phyloP scores from a whole-genome alignment of 2,888 invertebrate genomes.

The Cosmorhoe ocellata region DNA sequence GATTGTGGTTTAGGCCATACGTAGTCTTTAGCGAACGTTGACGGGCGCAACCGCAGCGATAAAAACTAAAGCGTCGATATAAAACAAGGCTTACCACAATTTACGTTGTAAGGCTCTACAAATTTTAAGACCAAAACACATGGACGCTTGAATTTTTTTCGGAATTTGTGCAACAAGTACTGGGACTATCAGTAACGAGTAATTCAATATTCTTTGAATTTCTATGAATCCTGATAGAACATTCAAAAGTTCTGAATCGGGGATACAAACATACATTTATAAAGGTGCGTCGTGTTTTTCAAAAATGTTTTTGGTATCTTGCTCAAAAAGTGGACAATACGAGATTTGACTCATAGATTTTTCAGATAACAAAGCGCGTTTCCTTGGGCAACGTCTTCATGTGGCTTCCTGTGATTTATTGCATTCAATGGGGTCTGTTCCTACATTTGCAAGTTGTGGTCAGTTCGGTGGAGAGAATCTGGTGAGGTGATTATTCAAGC shows the following conservation, averaged over 20 bases:
- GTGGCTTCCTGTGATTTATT: slow-evolving; percentile 14
- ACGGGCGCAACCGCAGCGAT: slow-evolving; percentile 23
- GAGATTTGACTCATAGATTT: not conserved
- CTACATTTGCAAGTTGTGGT: slow-evolving; percentile 21
- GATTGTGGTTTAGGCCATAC: slow-evolving; percentile 26
- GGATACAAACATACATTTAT: too few species aligned
- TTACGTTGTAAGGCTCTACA: not conserved
- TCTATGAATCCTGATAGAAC: too few species aligned
- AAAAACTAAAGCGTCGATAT: slow-evolving; percentile 10
- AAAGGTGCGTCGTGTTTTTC: too few species aligned
- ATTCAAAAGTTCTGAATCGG: too few species aligned
- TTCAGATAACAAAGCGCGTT: not conserved
- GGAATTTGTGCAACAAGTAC: too few species aligned
- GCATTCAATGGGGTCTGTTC: slow-evolving; percentile 15
- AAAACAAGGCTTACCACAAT: slow-evolving; percentile 7
- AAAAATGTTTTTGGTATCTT: too few species aligned
- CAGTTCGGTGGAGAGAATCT: slow-evolving; percentile 16
- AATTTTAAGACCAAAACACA: too few species aligned
- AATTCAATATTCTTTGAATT: too few species aligned
- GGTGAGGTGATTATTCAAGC: slow-evolving; percentile 25
- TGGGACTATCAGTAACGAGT: too few species aligned
- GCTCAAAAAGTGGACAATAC: too few species aligned
- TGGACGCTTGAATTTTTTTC: too few species aligned
- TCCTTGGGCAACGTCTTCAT: slow-evolving; percentile 1
- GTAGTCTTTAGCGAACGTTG: slow-evolving; percentile 21